Conservation (phyloP, 2,888 invertebrate genomes). For the Cephus sareptanus region DNA sequence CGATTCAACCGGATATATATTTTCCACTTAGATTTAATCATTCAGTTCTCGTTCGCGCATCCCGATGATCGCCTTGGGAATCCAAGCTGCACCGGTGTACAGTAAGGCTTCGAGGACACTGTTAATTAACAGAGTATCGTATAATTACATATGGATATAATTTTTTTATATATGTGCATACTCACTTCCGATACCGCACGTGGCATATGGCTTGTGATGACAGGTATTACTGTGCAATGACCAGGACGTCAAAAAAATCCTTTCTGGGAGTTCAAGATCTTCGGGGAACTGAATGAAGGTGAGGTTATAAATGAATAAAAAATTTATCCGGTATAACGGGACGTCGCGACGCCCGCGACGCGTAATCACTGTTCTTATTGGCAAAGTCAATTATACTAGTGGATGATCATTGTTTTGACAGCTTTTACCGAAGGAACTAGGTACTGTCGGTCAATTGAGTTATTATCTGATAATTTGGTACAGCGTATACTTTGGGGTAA, state of each 20-base stretch:
- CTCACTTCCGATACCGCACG: conserved; percentile 27
- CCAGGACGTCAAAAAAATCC: conserved; percentile 17
- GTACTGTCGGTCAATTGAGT: too few species aligned
- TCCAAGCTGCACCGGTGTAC: neutral
- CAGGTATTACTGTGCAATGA: conserved; percentile 23
- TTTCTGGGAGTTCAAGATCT: neutral
- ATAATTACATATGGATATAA: neutral
- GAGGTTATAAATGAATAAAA: neutral
- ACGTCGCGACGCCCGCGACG: too few species aligned
- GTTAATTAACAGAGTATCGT: neutral
- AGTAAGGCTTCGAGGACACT: neutral
- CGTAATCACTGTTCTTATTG: too few species aligned
- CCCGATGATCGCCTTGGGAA: neutral
- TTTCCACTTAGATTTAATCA: neutral
- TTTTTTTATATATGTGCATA: neutral
- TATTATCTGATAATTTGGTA: too few species aligned
- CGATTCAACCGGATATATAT: neutral
- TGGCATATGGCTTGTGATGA: conserved; percentile 18
- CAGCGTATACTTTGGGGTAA: too few species aligned
- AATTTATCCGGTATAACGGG: neutral
- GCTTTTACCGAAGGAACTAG: too few species aligned
- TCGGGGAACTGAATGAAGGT: neutral
- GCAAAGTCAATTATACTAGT: too few species aligned
- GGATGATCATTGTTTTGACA: too few species aligned
- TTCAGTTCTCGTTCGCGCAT: neutral